phyloP scores from a whole-genome alignment of 2,797 vertebrate species.

The Cirrhinus mrigala region DNA sequence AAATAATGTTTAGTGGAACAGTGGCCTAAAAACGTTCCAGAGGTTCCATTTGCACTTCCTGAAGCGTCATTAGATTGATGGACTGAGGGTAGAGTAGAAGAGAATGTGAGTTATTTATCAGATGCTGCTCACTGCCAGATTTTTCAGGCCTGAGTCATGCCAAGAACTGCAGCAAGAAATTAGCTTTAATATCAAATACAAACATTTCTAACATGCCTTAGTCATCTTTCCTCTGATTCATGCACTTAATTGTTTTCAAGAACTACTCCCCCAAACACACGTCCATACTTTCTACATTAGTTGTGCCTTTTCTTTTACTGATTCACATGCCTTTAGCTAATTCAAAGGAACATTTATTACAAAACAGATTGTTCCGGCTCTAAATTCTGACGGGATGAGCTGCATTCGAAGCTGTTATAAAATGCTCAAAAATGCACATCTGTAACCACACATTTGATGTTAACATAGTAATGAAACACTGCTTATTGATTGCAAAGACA shows the following conservation, averaged over 20 bases:
- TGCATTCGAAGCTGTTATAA: not conserved
- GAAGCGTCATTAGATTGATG: not conserved
- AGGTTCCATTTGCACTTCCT: slow-evolving; percentile 14
- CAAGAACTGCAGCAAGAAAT: slow-evolving; percentile 4
- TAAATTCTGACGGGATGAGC: not conserved
- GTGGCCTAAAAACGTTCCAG: slow-evolving; percentile 13
- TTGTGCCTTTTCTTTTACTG: not conserved
- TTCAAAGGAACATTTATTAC: not conserved
- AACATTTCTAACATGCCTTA: slow-evolving; percentile 47
- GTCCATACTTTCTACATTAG: not conserved
- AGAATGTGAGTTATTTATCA: slow-evolving; percentile 20
- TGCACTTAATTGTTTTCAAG: slow-evolving; percentile 24
- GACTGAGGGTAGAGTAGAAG: slow-evolving; percentile 20
- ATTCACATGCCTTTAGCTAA: slow-evolving; percentile 10
- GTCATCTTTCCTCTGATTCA: slow-evolving; percentile 55
- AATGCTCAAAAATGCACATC: not conserved
- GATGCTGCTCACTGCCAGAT: not conserved
- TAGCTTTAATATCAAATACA: slow-evolving; percentile 11
- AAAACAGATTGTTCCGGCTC: not conserved
- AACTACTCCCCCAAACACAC: slow-evolving; percentile 19
- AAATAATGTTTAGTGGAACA: slow-evolving; percentile 56
- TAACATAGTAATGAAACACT: not conserved
- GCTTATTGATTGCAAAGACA: not conserved
- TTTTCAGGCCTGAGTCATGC: slow-evolving; percentile 45
- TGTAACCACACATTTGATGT: not conserved